Base-by-base conservation (phyloP, 2,797 vertebrate genomes). In the Champsocephalus esox region DNA sequence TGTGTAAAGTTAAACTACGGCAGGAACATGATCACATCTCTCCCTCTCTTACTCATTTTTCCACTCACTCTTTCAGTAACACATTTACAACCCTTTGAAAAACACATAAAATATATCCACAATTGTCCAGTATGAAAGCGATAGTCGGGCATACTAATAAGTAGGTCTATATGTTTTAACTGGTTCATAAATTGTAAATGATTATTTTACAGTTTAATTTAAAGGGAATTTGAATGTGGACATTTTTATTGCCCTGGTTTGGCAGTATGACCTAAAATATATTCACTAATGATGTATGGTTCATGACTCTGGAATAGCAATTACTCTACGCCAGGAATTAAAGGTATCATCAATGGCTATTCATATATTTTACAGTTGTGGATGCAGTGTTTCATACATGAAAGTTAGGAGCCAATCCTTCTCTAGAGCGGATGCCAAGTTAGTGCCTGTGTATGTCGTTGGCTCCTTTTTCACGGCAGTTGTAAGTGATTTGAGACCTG, bases 291-390 rank as follows among this genome's bases (percentile, higher is more conserved):
- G 45, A 73, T 82, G 63, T 67, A 70, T 28, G 9, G 17, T 52
- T 43, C 66, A 69, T 0, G 6, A 51, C 61, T 66, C 5, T 70
- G 54, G 43, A 17, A 63, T 19, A 54, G 21, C 50, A 69, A 77
- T 85, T 76, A 71, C 63, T 73, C 44, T 48, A 38, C 62, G 50
- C n/a, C 60, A 57, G 44, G 24, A 77, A 17, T 69, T 75, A 59
- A 70, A 84, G n/a, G 21, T 78, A 71, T 77, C 54, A 77, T 66
- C 54, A 79, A 51, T 77, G 58, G 46, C 43, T 62, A 57, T 83
- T 79, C 79, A 81, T 79, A 68, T 63, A 28, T 38, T 81, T 73
- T 46, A 77, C 21, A 46, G 12, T 58, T 44, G 41, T 73, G 46
- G 76, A n/a, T 67, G 50, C 66, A 70, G 46, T 48, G 14, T 69